These are phyloP conservation scores for Luffia ferchaultella DNA, from an alignment of 2,888 invertebrate species.

Conservation along the genomic window DNA sequence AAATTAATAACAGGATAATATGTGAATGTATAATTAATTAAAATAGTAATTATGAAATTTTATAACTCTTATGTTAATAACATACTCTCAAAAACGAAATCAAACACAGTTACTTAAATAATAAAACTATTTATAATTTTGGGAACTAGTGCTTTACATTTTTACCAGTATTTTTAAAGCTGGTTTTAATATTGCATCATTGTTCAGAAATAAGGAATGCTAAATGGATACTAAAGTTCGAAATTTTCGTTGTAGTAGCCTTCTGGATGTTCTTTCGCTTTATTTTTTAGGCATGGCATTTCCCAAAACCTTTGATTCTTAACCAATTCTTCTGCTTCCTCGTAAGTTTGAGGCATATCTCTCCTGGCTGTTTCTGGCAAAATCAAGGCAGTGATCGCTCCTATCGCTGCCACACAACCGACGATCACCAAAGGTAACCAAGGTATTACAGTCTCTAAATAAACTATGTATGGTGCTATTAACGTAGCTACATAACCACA, in stretches of 20 bases:
- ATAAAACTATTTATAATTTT: too few species aligned
- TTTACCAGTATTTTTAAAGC: too few species aligned
- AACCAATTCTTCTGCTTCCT: constrained; percentile 35
- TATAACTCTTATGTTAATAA: too few species aligned
- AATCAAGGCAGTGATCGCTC: constrained; percentile 24
- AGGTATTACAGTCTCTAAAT: constrained; percentile 26
- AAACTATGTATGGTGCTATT: constrained; percentile 42
- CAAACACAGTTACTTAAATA: too few species aligned
- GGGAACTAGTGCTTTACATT: too few species aligned
- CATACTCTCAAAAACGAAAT: too few species aligned
- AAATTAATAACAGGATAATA: too few species aligned
- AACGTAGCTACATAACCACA: constrained; percentile 34
- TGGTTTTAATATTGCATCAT: too few species aligned
- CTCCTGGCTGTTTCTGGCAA: constrained; percentile 42
- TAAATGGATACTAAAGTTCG: background rate
- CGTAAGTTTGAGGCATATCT: constrained; percentile 46
- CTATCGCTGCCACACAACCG: constrained; percentile 23
- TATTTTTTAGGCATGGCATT: constrained; percentile 28
- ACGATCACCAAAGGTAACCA: constrained; percentile 39
- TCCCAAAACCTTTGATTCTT: constrained; percentile 29
- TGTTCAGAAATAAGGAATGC: too few species aligned
- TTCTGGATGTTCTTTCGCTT: constrained; percentile 7
- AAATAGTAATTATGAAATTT: too few species aligned
- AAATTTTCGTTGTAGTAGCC: background rate
- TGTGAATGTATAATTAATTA: too few species aligned